Base-by-base conservation (phyloP, 2,888 invertebrate species). In the Athrips mouffetella region DNA sequence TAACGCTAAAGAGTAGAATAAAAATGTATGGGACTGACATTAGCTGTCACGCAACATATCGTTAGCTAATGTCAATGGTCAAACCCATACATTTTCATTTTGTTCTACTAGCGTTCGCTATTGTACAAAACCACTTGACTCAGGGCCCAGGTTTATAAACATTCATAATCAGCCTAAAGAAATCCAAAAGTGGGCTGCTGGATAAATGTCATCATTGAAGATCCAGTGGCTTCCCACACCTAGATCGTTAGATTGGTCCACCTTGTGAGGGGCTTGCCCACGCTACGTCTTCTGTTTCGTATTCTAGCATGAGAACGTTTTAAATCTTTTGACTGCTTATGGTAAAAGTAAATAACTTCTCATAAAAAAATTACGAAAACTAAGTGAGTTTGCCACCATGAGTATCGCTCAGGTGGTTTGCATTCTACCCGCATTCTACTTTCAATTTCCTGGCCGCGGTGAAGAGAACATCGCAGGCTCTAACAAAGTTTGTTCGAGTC, bases 371-470 rank as follows among this genome's bases (percentile, higher is more conserved):
- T 6, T 8, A 18, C n/a, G 27, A 29, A 29, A 42, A 42, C 20
- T 29, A 29, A 29, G 42, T 29, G 29, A 3, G 18, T 29, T 4
- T 1, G 3, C 4, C n/a, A 31, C 40, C 29, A 13, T 13, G 45
- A 13, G 49, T 54, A 58, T 47, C 45, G 52, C 48, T 55, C 58
- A 61, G 64, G 63, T 62, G 59, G 73, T 75, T 72, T 74, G 69
- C 73, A 76, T 78, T 74, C 77, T 53, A 55, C 61, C 67, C 70
- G 65, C 74, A 75, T 75, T 66, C 64, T 61, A 62, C 72, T 76
- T 80, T 80, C 80, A 76, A 80, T 81, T 78, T 70, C 72, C 68
- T 62, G 55, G 60, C 67, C 51, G 57, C 68, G 69, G 67, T 73
- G 76, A 76, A 76, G 70, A 65, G 64, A 59, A 60, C 65, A 56